Evolutionary conservation across 1,140 invertebrate genomes (phyloP), one percentile per base, ranked within the genome.

Genomic region (Danaus melanippus): DNA sequence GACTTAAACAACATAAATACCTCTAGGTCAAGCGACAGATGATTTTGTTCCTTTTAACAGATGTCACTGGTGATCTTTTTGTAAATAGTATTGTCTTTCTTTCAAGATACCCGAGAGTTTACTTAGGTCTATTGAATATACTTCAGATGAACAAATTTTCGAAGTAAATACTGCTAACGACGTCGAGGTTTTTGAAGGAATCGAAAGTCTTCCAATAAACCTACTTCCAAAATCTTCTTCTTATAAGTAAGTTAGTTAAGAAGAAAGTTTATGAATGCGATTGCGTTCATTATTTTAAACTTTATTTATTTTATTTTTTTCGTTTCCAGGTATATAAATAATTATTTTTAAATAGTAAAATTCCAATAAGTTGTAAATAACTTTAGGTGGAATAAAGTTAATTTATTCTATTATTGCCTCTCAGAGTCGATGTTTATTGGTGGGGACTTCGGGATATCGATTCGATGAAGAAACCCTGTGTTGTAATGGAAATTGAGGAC

Each of bases 391-490:
- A 32, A 32, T 32, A 32, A 32, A 32, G 21, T 32, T 32, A 10
- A 50, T 12, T 10, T 44, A 52, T 44, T 47, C 12, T 46, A 55
- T 46, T 46, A 40, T 55, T 64, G 47, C 8, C 50, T 58, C 56
- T 77, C 58, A 87, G 82, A 58, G 67, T 92, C 2, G 91, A 92
- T 56, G 79, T 91, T 6, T 88, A 91, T 50, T 91, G 91, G 76
- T 92, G 91, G 91, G 91, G 91, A 11, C 73, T 92, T 0, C 72
- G 90, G 12, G 84, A 91, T 46, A 74, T 91, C 57, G 87, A 80
- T 0, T 73, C 82, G 0, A 87, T 90, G 0, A 81, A 80, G 42
- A 89, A 87, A 58, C 90, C 90, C 0, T 88, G 86, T 66, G 86
- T 91, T 10, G 64, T 88, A 0, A 65, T 92, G 0, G 89, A 91